A percentile compares a stretch with the other conserved stretches of the same genome.
phyloP scores from a whole-genome alignment of 1,140 invertebrate genomes.

The Lanistes nyassanus region DNA sequence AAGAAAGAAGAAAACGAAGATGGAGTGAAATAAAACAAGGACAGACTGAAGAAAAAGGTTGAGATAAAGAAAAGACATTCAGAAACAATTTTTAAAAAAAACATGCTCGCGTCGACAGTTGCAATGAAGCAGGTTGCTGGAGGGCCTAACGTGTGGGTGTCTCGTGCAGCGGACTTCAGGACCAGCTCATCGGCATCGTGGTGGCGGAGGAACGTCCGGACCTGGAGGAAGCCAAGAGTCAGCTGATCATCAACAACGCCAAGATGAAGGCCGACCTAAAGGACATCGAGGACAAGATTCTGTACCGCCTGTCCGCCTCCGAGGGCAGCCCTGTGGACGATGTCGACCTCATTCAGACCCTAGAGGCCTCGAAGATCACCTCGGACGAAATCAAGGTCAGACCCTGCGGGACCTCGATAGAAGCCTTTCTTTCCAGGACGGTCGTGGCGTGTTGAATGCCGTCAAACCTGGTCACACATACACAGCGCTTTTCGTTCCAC shows the following conservation, averaged over 20 bases:
- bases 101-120: too few relatives aligned
- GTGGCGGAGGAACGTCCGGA: slow-evolving; percentile 87
- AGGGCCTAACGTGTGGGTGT: neutral
- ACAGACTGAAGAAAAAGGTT: too few relatives aligned
- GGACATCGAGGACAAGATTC: slow-evolving; percentile 86
- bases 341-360: slow-evolving; percentile 86
- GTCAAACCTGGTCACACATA: too few relatives aligned
- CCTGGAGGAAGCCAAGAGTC: slow-evolving; percentile 81
- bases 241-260: slow-evolving; percentile 85
- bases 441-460: too few relatives aligned
- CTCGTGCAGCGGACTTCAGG: slow-evolving; percentile 77
- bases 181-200: slow-evolving; percentile 88
- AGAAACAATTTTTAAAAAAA: too few relatives aligned
- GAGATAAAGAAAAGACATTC: too few relatives aligned
- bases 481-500: too few relatives aligned
- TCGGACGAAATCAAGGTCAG: slow-evolving; percentile 66
- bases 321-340: slow-evolving; percentile 90
- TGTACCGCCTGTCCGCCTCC: slow-evolving; percentile 81
- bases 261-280: slow-evolving; percentile 84
- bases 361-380: slow-evolving; percentile 85
- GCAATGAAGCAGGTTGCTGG: neutral
- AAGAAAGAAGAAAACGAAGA: too few relatives aligned
- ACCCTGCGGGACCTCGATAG: neutral
- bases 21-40: too few relatives aligned
- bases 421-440: too few relatives aligned